Percentiles rank a stretch among this genome's conserved stretches.
Conservation (phyloP, 2,888 invertebrate genomes). For the Tribolium freemani region DNA sequence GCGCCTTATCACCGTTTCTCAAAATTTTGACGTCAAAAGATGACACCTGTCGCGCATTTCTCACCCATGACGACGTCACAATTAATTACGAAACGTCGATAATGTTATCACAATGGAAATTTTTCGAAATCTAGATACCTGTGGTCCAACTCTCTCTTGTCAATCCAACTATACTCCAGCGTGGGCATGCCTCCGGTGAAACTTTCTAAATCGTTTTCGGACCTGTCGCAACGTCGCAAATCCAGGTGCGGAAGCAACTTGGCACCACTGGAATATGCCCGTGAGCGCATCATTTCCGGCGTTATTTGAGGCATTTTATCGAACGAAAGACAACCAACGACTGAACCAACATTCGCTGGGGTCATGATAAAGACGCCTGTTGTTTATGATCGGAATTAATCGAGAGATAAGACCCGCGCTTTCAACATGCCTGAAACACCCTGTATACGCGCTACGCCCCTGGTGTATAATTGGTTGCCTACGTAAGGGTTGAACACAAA, state of each 20-base stretch:
- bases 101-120: too few species aligned
- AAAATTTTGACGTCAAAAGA: too few species aligned
- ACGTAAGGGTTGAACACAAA: not conserved
- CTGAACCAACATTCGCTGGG: not conserved
- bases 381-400: too few species aligned
- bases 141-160: constrained; percentile 73
- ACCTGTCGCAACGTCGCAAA: constrained; percentile 47
- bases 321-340: not conserved
- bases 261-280: constrained; percentile 71
- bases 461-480: not conserved
- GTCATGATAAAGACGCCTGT: too few species aligned
- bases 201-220: constrained; percentile 72
- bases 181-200: constrained; percentile 66
- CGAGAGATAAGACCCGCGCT: too few species aligned
- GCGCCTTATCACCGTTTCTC: not conserved
- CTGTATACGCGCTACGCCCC: not conserved
- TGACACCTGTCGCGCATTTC: too few species aligned
- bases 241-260: constrained; percentile 46
- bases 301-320: not conserved
- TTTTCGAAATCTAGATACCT: constrained; percentile 67
- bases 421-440: not conserved
- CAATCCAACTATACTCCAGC: constrained; percentile 70
- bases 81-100: too few species aligned
- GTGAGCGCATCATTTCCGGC: not conserved
- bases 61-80: too few species aligned